Evolutionary conservation across 1,140 invertebrate species (phyloP), one percentile per base, ranked within the genome.

Genomic region (Bombus superbus): DNA sequence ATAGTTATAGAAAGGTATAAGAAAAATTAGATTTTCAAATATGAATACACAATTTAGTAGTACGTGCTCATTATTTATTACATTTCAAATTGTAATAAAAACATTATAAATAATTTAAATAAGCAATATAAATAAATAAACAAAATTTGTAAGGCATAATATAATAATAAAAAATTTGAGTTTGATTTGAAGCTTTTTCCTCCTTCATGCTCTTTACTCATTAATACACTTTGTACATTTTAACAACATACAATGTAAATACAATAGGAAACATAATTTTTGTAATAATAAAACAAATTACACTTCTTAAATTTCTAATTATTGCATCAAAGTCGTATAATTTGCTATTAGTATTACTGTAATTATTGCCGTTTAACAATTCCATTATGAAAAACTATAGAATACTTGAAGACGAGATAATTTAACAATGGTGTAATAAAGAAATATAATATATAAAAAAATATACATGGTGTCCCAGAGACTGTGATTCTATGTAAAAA

Each of bases 311-410:
- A 72, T 44, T 69, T 22, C 47, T 84, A 79, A 62, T 79, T 78
- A 78, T 47, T 57, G 72, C 53, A 38, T 75, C 1, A 64, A 72
- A 75, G 64, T 44, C 9, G n/a, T 53, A 35, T 71, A 25, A 69
- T 69, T 83, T 38, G n/a, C 42, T 57, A 69, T 42, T 9, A 42
- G 28, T n/a, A 59, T 62, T 71, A 71, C 18, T 28, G 35, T 59
- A 71, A 79, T 80, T 85, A 85, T 85, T 80, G 76, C 76, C 76
- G 42, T 85, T 85, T 44, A 80, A 44, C 28, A 85, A 59, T 62
- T 62, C 40, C 40, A 22, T 72, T 57, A 22, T 79, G 40, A 80
- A 47, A 44, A 79, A 62, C 40, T 44, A 47, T 62, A 72, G 25
- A 32, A 42, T 72, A 28, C 9, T 79, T n/a, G 40, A 79, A 71